phyloP scores from a whole-genome alignment of 2,113 vertebrate genomes.

The Myanophis thanlyinensis region DNA sequence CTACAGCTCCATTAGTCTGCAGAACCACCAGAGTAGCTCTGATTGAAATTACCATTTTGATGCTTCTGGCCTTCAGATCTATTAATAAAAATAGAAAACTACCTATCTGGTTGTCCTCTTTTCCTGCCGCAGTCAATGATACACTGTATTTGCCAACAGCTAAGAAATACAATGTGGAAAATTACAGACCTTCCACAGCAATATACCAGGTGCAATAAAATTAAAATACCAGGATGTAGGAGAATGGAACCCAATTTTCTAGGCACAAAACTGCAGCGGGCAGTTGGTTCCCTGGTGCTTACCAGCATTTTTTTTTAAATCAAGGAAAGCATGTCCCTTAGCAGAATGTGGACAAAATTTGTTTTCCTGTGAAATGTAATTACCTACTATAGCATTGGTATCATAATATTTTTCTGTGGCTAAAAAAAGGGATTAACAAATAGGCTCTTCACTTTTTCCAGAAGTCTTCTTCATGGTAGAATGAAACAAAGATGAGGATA shows the following conservation, averaged over 20 bases:
- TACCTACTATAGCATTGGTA: background rate
- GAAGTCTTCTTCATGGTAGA: background rate
- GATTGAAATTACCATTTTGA: conserved; percentile 69
- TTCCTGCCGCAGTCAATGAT: conserved; percentile 19
- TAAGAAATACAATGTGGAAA: conserved; percentile 31
- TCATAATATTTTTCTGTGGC: background rate
- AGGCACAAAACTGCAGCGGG: background rate
- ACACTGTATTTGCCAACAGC: conserved; percentile 17
- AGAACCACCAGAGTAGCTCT: conserved; percentile 51
- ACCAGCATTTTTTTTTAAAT: background rate
- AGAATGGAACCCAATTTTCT: background rate
- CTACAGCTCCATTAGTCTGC: conserved; percentile 46
- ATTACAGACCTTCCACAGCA: conserved; percentile 11
- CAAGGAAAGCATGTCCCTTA: background rate
- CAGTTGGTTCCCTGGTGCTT: background rate
- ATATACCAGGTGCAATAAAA: conserved; percentile 9
- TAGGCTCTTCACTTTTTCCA: background rate
- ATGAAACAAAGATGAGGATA: background rate
- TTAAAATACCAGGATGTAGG: background rate
- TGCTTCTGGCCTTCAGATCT: conserved; percentile 60
- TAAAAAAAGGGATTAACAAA: background rate
- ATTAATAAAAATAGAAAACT: conserved; percentile 62
- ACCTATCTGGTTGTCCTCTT: conserved; percentile 51
- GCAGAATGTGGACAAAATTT: background rate
- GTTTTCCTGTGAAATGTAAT: background rate